phyloP scores from a whole-genome alignment of 2,888 invertebrate species.

The Ophion slaviceki region DNA sequence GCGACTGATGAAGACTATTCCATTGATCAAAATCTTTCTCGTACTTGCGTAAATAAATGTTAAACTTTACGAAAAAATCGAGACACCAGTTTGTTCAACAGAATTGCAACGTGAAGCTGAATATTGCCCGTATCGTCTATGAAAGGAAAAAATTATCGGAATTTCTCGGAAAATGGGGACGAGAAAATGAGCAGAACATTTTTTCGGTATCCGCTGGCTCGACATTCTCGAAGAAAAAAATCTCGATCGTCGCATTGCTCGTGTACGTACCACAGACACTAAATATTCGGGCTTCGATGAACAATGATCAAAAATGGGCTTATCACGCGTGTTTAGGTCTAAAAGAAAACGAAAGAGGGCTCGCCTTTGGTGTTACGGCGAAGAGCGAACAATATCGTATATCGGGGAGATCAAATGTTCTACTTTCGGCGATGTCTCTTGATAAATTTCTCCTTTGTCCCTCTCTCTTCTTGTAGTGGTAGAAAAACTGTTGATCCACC shows the following conservation, averaged over 20 bases:
- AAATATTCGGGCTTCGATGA: neutral
- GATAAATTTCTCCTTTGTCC: conserved; percentile 2
- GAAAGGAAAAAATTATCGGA: neutral
- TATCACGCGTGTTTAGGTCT: neutral
- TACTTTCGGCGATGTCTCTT: neutral
- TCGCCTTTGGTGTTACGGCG: neutral
- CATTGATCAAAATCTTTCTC: neutral
- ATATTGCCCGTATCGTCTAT: neutral
- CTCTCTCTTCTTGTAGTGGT: neutral
- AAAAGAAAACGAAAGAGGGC: neutral
- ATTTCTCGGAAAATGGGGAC: neutral
- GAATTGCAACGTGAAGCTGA: neutral
- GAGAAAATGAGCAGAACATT: neutral
- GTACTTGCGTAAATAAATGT: neutral
- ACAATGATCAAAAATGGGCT: neutral
- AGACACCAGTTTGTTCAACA: neutral
- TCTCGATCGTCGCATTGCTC: neutral
- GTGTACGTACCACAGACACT: neutral
- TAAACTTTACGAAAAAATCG: neutral
- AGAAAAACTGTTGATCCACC: neutral
- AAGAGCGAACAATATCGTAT: neutral
- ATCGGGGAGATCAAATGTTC: neutral
- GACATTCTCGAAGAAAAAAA: neutral
- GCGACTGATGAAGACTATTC: neutral
- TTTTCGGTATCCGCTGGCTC: neutral